phyloP scores from a whole-genome alignment of 1,140 invertebrate species.

The Drosophila sucinea region DNA sequence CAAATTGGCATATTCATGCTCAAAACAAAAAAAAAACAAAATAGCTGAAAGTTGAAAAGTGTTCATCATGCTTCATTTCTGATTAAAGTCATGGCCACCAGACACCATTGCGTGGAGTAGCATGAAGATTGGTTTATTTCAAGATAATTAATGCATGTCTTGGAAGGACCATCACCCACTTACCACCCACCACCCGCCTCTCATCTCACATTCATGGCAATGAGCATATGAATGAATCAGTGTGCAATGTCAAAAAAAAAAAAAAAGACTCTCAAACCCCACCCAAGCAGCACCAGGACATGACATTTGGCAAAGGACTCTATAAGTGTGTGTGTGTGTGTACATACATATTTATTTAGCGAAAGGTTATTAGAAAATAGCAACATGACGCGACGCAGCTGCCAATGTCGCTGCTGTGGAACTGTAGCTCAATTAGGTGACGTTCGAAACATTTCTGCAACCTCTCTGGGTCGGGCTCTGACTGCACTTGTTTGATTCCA shows the following conservation, averaged over 20 bases:
- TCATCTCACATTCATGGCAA: background rate
- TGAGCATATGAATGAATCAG: background rate
- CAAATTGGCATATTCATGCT: background rate
- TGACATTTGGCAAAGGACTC: constrained; percentile 9
- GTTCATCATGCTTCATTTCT: constrained; percentile 1
- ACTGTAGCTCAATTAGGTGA: constrained; percentile 13
- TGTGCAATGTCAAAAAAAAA: constrained; percentile 1
- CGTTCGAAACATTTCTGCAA: constrained; percentile 9
- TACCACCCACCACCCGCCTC: background rate
- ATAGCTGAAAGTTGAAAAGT: no score
- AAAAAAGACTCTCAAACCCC: background rate
- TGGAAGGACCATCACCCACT: background rate
- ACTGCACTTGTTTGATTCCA: constrained; percentile 20
- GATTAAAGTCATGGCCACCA: background rate
- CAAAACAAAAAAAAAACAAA: background rate
- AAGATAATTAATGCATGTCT: background rate
- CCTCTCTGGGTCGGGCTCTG: background rate
- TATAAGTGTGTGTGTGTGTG: background rate
- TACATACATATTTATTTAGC: background rate
- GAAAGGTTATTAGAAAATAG: constrained; percentile 14
- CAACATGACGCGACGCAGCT: constrained; percentile 7
- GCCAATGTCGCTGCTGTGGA: constrained; percentile 6
- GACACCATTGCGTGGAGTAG: background rate
- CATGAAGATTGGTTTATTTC: background rate
- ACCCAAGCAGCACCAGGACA: background rate